Evolutionary conservation across 2,113 vertebrate genomes (phyloP).

Genomic region (Pungitius pungitius): DNA sequence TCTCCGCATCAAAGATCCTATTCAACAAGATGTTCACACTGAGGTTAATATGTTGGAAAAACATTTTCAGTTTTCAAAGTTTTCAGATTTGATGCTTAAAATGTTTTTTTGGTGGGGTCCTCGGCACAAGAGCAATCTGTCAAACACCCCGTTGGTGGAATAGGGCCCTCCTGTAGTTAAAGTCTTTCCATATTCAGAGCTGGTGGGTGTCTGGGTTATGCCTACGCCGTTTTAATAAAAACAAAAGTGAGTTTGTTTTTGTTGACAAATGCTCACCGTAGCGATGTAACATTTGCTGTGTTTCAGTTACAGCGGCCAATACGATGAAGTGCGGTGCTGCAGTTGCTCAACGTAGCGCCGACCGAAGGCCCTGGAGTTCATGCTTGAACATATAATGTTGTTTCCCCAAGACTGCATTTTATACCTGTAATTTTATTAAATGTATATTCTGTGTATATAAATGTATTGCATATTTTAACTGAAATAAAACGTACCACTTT

Average conservation of each 20-base stretch:
- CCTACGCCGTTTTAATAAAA: neutral
- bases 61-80: neutral
- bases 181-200: neutral
- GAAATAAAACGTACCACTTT: constrained; percentile 76
- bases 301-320: constrained; percentile 80
- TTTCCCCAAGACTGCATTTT: constrained; percentile 58
- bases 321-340: constrained; percentile 80
- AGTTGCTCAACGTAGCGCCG: constrained; percentile 71
- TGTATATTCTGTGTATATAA: constrained; percentile 51
- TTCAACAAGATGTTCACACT: neutral
- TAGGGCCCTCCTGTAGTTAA: neutral
- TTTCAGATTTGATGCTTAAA: neutral
- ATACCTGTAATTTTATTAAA: constrained; percentile 37
- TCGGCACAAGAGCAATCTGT: neutral
- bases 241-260: too few species aligned
- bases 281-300: constrained; percentile 2
- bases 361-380: neutral
- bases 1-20: neutral
- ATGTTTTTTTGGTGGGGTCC: neutral
- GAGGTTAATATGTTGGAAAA: constrained; percentile 27
- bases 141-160: neutral
- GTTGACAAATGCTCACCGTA: neutral
- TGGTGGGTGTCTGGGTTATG: neutral
- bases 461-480: constrained; percentile 50
- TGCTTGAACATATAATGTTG: constrained; percentile 35